Base-by-base conservation (phyloP, 37 sponge, comb jelly and placozoan species). In the Chondrilla cf. caribensis region DNA sequence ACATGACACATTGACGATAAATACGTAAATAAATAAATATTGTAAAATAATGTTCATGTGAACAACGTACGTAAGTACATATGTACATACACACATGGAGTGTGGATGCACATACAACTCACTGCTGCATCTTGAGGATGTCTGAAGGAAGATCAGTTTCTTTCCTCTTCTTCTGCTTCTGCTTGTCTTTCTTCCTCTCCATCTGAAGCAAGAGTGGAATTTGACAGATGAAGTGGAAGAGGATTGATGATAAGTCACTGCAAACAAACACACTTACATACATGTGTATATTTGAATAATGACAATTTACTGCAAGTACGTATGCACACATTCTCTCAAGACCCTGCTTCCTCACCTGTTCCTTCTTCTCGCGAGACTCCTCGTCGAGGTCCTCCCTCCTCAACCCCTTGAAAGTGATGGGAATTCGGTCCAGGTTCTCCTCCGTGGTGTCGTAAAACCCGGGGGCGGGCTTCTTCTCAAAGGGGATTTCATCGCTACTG, bases 401-500 rank as follows among this genome's bases (percentile, higher is more conserved):
- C 67, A 95, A 41, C 36, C 92, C 58, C 72, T 84, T 83, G 43
- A 93, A 91, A 77, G 89, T 77, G 59, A 87, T 91, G 9, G 81
- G 77, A 0, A 40, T 59, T 0, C 39, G 65, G 26, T 89, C 87
- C 33, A 68, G n/a, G 0, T 25, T 47, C 40, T 98, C 98, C 67
- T 58, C 81, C 0, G 92, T 80, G 22, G 87, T 85, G 85, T 98
- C 98, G 37, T 93, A 91, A 85, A 98, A 98, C 43, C 98, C 98
- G 0, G 87, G 83, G 17, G 98, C 90, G 3, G 93, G 93, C 81
- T 95, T 89, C 89, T 98, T 98, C 82, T 93, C 94, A 86, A 98
- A 98, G 11, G 98, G 98, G 65, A 98, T 93, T 84, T 97, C 98
- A 19, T 79, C 87, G 38, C 79, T 81, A 43, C 85, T 88, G 88